These are phyloP conservation scores for Tapirus indicus DNA, from an alignment of 2,797 vertebrate species.

Conservation along the genomic window DNA sequence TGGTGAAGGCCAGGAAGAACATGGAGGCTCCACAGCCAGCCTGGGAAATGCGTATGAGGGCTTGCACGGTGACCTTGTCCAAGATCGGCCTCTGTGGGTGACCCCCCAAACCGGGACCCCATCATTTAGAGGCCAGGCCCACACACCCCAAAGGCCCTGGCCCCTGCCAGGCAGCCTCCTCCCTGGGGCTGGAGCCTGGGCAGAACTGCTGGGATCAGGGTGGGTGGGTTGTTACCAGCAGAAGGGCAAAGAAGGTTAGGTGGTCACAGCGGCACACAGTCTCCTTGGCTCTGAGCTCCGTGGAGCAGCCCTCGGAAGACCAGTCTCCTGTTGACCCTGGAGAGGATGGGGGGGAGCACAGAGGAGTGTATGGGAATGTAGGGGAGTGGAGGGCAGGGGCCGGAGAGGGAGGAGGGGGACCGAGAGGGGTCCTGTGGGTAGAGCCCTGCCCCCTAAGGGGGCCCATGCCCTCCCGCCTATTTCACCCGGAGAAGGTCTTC, in stretches of 20 bases:
- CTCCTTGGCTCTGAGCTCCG: fast-evolving
- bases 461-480: background rate
- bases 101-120: fast-evolving
- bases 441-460: background rate
- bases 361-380: fast-evolving
- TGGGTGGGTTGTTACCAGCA: constrained; percentile 80
- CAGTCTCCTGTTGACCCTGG: constrained; percentile 82
- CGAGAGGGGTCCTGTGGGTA: background rate
- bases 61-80: constrained; percentile 53
- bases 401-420: background rate
- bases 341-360: background rate
- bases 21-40: constrained; percentile 78
- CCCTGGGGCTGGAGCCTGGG: background rate
- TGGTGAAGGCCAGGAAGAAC: constrained; percentile 81
- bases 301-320: constrained; percentile 81
- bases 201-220: background rate
- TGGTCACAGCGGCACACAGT: constrained; percentile 85
- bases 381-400: fast-evolving
- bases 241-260: constrained; percentile 87
- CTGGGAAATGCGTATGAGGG: constrained; percentile 76
- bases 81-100: constrained; percentile 81
- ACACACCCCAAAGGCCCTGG: background rate
- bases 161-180: background rate
- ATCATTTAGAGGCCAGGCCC: background rate
- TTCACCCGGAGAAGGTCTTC: background rate